phyloP scores from a whole-genome alignment of 1,140 invertebrate genomes.

The Drosophila paulistorum region DNA sequence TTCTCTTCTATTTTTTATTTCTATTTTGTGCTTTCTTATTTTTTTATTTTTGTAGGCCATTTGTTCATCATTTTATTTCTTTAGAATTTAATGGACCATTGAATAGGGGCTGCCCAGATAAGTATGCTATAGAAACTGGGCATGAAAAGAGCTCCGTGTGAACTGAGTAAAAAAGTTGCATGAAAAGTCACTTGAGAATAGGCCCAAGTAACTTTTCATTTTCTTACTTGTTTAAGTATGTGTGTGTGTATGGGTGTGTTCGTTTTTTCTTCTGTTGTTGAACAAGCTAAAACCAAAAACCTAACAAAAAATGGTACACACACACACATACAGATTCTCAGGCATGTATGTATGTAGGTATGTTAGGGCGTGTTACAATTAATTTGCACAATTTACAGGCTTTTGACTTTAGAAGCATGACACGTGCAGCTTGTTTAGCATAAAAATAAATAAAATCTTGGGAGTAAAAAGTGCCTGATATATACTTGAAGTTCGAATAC shows the following conservation, averaged over 20 bases:
- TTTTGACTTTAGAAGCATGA: constrained; percentile 39
- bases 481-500: constrained; percentile 1
- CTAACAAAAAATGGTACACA: neutral
- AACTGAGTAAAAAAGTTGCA: constrained; percentile 10
- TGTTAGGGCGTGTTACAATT: constrained; percentile 31
- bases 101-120: constrained; percentile 4
- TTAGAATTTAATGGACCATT: constrained; percentile 34
- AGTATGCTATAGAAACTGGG: constrained; percentile 10
- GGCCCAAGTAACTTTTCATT: constrained; percentile 9
- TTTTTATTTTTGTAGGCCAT: neutral
- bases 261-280: neutral
- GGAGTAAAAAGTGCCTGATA: neutral
- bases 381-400: constrained; percentile 55
- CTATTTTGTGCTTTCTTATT: neutral
- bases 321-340: neutral
- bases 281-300: constrained; percentile 1
- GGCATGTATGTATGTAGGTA: neutral
- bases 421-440: constrained; percentile 26
- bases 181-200: constrained; percentile 8
- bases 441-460: constrained; percentile 9
- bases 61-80: constrained; percentile 20
- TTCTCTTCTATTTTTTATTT: neutral
- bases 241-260: too few relatives aligned
- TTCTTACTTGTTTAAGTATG: neutral
- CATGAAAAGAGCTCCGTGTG: constrained; percentile 12